phyloP scores from a whole-genome alignment of 2,888 invertebrate genomes.

The Chrysolina haemoptera region DNA sequence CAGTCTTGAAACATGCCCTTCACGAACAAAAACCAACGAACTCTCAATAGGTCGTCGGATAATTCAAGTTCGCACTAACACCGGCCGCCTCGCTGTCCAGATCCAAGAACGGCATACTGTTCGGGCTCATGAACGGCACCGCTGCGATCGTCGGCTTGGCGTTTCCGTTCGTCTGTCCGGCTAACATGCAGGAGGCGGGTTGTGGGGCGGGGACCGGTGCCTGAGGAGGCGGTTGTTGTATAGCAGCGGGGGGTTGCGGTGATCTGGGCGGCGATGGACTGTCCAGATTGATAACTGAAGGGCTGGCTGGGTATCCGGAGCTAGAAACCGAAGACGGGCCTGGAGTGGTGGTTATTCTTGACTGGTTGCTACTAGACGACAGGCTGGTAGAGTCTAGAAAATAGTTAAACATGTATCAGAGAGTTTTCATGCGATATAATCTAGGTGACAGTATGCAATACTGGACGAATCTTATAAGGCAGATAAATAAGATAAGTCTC shows the following conservation, averaged over 20 bases:
- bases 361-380: conserved; percentile 69
- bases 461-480: too few species aligned
- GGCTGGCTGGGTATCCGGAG: conserved; percentile 76
- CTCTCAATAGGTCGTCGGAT: conserved; percentile 42
- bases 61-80: conserved; percentile 42
- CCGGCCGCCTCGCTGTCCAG: conserved; percentile 63
- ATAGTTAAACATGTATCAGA: background rate
- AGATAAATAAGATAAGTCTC: too few species aligned
- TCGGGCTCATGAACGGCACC: conserved; percentile 46
- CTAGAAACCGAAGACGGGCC: conserved; percentile 73
- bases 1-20: background rate
- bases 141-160: conserved; percentile 46
- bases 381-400: conserved; percentile 66
- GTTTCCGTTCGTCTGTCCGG: conserved; percentile 53
- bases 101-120: conserved; percentile 64
- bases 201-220: conserved; percentile 25
- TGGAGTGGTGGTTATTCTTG: conserved; percentile 64
- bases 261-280: conserved; percentile 76
- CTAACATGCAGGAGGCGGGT: conserved; percentile 61
- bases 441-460: too few species aligned
- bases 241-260: conserved; percentile 49
- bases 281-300: conserved; percentile 76
- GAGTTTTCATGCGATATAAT: too few species aligned
- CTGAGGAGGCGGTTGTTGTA: conserved; percentile 53
- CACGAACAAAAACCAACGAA: background rate